Percentiles rank a stretch among this genome's conserved stretches.
These are phyloP conservation scores for Eueremaeus valkanovi DNA, from an alignment of 2,888 invertebrate genomes.

Conservation along the genomic window DNA sequence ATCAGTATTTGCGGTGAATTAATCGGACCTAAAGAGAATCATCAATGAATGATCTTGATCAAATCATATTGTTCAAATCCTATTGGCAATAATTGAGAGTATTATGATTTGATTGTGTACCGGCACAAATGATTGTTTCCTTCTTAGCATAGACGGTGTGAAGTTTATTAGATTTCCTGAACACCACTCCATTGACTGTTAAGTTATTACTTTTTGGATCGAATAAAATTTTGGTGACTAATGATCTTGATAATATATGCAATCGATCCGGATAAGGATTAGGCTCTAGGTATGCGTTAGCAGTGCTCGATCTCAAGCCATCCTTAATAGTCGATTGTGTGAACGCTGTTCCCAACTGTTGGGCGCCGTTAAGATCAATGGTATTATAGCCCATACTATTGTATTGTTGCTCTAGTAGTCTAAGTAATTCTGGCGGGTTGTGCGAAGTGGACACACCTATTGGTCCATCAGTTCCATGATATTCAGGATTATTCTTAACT, in stretches of 20 bases:
- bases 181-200: conserved; percentile 1
- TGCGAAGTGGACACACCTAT: not conserved
- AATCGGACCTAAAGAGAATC: conserved; percentile 20
- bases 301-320: conserved; percentile 19
- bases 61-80: too few relatives aligned
- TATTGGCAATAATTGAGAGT: too few relatives aligned
- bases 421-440: not conserved
- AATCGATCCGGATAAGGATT: not conserved
- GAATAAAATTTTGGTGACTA: conserved; percentile 1
- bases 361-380: not conserved
- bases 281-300: conserved; percentile 22
- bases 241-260: not conserved
- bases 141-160: conserved; percentile 2
- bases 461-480: not conserved
- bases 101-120: too few relatives aligned
- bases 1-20: conserved; percentile 23
- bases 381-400: not conserved
- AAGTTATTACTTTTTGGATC: too few relatives aligned
- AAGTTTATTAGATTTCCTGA: not conserved
- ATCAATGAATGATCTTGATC: too few relatives aligned
- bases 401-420: not conserved
- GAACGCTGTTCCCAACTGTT: not conserved
- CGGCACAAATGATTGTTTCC: conserved; percentile 9
- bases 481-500: not conserved
- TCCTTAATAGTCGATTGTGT: not conserved